Evolutionary conservation across 2,888 invertebrate genomes (phyloP).

Genomic region (Heliconius cydno): DNA sequence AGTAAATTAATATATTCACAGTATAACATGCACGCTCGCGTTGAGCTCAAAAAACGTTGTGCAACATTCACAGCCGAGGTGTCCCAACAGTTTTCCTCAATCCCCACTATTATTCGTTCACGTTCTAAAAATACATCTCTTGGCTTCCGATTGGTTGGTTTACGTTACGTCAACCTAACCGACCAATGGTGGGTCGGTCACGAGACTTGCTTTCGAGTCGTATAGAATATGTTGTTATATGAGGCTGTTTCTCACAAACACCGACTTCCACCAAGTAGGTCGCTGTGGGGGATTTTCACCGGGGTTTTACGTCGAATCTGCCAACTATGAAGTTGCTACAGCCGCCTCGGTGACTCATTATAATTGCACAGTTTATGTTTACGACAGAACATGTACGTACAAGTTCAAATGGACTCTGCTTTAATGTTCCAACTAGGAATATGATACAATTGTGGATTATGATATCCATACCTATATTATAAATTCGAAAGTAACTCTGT

Average conservation of each 20-base stretch:
- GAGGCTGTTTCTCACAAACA: slow-evolving; percentile 44
- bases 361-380: slow-evolving; percentile 6
- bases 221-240: slow-evolving; percentile 51
- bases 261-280: slow-evolving; percentile 40
- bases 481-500: too few species aligned
- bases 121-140: slow-evolving; percentile 76
- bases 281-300: slow-evolving; percentile 43
- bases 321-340: slow-evolving; percentile 31
- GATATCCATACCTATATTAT: too few species aligned
- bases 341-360: slow-evolving; percentile 25
- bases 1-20: slow-evolving; percentile 32
- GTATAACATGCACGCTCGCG: slow-evolving; percentile 55
- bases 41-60: slow-evolving; percentile 72
- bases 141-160: slow-evolving; percentile 61
- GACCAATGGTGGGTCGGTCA: slow-evolving; percentile 71
- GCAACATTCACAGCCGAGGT: slow-evolving; percentile 63
- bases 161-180: slow-evolving; percentile 68
- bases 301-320: slow-evolving; percentile 51
- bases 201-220: slow-evolving; percentile 61
- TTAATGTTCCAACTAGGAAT: not conserved
- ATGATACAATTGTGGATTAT: not conserved
- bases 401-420: not conserved
- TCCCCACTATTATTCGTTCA: slow-evolving; percentile 66
- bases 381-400: slow-evolving; percentile 2
- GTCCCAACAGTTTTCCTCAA: slow-evolving; percentile 69